Conservation (phyloP, 2,888 invertebrate species). For the Himalopsyche anomala region DNA sequence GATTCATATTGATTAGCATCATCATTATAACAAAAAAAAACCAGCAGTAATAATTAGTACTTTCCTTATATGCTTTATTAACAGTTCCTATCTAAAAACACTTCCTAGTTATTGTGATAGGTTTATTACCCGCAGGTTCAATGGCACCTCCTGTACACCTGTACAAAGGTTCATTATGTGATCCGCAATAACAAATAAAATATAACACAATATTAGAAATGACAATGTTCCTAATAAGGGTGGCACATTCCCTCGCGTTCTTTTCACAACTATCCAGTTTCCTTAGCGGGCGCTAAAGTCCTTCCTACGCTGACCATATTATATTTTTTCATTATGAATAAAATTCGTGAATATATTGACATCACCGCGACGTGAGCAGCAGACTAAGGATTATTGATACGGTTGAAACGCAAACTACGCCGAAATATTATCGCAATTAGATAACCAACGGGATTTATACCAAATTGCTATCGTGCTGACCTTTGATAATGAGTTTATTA, state of each 20-base stretch:
- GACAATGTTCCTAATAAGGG: conserved; percentile 15
- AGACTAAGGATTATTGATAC: neutral
- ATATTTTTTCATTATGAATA: conserved; percentile 1
- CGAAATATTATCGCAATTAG: conserved; percentile 3
- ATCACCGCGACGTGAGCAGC: conserved; percentile 9
- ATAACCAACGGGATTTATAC: no score
- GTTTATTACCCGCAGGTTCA: neutral
- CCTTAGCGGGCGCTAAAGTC: conserved; percentile 32
- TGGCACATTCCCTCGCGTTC: conserved; percentile 24
- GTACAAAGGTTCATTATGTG: neutral
- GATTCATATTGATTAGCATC: no score
- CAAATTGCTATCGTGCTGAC: no score
- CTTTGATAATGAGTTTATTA: no score
- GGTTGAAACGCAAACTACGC: neutral
- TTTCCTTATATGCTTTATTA: no score
- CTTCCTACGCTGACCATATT: conserved; percentile 28
- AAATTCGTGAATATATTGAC: conserved; percentile 38
- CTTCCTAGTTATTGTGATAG: neutral
- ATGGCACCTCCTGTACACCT: neutral
- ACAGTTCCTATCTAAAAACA: neutral
- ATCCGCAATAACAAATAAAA: neutral
- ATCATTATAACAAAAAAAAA: no score
- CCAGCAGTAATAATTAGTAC: no score
- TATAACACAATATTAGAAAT: neutral
- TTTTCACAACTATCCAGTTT: conserved; percentile 37